A percentile compares a stretch with the other conserved stretches of the same genome.
phyloP scores from a whole-genome alignment of 2,797 vertebrate genomes.

The Tolypeutes matacus region DNA sequence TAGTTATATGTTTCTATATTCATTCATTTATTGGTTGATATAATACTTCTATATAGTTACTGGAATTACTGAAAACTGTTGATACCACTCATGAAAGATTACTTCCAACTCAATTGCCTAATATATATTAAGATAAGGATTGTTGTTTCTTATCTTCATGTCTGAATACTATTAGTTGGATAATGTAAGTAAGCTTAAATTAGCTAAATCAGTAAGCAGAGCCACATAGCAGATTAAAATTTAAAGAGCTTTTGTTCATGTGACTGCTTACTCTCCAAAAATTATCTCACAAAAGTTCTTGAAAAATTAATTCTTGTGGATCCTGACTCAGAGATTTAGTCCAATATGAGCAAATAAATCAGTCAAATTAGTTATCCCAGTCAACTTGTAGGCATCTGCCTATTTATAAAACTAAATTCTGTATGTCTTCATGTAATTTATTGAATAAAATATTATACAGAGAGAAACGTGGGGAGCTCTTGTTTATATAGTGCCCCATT shows the following conservation, averaged over 20 bases:
- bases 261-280: background rate
- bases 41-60: constrained; percentile 48
- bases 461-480: background rate
- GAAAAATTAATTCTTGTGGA: background rate
- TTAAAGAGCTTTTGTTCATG: background rate
- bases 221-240: background rate
- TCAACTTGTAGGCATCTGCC: background rate
- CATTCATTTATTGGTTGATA: constrained; percentile 43
- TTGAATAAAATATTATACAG: background rate
- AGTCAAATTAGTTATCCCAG: background rate
- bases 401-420: background rate
- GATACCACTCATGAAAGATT: constrained; percentile 34
- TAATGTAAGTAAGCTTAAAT: constrained; percentile 46
- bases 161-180: background rate
- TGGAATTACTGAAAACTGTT: constrained; percentile 36
- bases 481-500: background rate
- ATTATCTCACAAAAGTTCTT: background rate
- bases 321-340: background rate
- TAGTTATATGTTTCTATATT: background rate
- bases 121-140: background rate
- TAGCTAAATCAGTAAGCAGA: constrained; percentile 20
- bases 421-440: background rate
- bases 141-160: constrained; percentile 40
- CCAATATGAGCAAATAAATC: background rate
- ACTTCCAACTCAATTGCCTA: constrained; percentile 49